These are phyloP conservation scores for Drosophila bocki DNA, from an alignment of 1,140 invertebrate species.

Conservation along the genomic window DNA sequence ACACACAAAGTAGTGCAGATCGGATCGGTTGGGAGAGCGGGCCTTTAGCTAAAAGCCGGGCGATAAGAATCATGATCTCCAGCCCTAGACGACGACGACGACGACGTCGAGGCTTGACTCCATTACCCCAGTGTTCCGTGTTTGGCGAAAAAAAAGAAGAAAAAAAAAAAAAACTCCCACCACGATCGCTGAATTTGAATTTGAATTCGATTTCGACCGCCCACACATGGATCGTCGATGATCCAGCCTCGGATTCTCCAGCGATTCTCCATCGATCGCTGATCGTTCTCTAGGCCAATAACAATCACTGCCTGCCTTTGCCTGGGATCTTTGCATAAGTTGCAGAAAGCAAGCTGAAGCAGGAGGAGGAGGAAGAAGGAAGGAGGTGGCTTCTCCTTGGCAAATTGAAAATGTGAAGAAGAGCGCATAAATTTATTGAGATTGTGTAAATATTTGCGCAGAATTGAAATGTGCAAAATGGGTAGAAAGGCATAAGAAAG, in stretches of 20 bases:
- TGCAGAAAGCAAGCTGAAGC: slow-evolving; percentile 25
- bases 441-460: slow-evolving; percentile 82
- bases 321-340: slow-evolving; percentile 70
- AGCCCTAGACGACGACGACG: slow-evolving; percentile 51
- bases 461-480: slow-evolving; percentile 58
- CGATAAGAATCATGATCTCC: slow-evolving; percentile 68
- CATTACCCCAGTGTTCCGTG: slow-evolving; percentile 30
- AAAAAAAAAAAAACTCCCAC: slow-evolving; percentile 16
- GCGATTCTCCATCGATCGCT: slow-evolving; percentile 38
- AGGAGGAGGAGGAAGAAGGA: slow-evolving; percentile 28
- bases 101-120: slow-evolving; percentile 35
- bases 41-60: slow-evolving; percentile 72
- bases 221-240: slow-evolving; percentile 56
- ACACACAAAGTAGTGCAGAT: slow-evolving; percentile 60
- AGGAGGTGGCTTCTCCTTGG: slow-evolving; percentile 30
- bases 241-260: slow-evolving; percentile 15
- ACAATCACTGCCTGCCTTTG: slow-evolving; percentile 60
- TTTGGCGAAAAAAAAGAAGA: slow-evolving; percentile 9
- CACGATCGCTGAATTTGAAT: slow-evolving; percentile 42
- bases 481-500: slow-evolving; percentile 1
- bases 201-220: slow-evolving; percentile 76
- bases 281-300: slow-evolving; percentile 78
- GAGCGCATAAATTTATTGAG: slow-evolving; percentile 81
- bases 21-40: slow-evolving; percentile 26
- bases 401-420: slow-evolving; percentile 84